Percentiles rank a stretch among this genome's conserved stretches.
Conservation (phyloP, 2,888 invertebrate genomes). For the Melikaiella ostensackeni region DNA sequence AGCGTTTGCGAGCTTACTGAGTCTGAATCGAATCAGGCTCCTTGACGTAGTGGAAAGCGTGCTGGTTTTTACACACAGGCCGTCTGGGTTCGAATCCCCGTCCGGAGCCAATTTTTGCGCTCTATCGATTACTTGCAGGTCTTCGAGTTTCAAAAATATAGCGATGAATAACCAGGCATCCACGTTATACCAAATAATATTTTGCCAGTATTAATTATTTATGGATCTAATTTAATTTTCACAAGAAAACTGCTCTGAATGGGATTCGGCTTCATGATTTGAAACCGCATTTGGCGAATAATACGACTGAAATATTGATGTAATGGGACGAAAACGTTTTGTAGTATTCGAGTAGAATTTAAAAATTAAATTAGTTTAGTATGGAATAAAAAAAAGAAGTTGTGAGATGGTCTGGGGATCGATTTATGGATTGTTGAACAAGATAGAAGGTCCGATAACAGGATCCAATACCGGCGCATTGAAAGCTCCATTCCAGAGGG, state of each 20-base stretch:
- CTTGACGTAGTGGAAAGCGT: too few relatives aligned
- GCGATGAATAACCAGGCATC: too few relatives aligned
- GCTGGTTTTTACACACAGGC: too few relatives aligned
- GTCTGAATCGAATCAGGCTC: too few relatives aligned
- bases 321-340: background rate
- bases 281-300: background rate
- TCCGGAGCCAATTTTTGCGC: too few relatives aligned
- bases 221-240: background rate
- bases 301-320: background rate
- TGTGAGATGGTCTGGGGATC: too few relatives aligned
- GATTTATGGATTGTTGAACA: background rate
- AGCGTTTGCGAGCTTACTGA: too few relatives aligned
- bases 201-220: background rate
- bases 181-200: background rate
- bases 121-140: too few relatives aligned
- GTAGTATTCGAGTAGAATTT: background rate
- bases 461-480: background rate
- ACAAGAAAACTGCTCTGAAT: background rate
- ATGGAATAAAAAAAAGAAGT: background rate
- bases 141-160: too few relatives aligned
- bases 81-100: too few relatives aligned
- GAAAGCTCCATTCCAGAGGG: background rate
- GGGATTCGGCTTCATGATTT: background rate
- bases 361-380: background rate
- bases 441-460: background rate